Percentiles rank a stretch among this genome's conserved stretches.
Conservation (phyloP, 35 echinoderm and acorn worm genomes). For the Lytechinus variegatus region DNA sequence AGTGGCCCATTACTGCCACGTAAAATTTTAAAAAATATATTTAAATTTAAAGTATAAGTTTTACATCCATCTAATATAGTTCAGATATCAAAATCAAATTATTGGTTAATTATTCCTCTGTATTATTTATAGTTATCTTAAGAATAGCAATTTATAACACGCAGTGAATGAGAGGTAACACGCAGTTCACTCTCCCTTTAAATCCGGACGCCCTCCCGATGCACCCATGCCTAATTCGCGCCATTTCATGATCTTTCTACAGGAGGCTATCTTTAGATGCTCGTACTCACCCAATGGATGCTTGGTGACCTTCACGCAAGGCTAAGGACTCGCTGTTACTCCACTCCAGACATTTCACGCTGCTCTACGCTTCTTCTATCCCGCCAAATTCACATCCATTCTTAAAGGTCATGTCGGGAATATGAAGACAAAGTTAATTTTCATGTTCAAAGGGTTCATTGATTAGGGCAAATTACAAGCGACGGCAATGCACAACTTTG, state of each 20-base stretch:
- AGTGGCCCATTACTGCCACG: no score
- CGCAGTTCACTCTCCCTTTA: neutral
- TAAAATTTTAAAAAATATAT: no score
- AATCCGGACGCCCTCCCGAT: constrained; percentile 6
- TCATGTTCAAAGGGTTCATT: neutral
- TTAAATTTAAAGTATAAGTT: no score
- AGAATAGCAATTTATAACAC: no score
- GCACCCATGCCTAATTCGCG: neutral
- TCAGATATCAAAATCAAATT: no score
- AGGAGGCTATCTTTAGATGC: neutral
- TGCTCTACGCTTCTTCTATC: neutral
- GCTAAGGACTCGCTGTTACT: neutral
- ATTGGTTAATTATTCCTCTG: no score
- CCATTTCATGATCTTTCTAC: neutral
- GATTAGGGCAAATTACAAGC: neutral
- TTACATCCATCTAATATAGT: no score
- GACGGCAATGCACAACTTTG: neutral
- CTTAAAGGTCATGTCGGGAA: neutral
- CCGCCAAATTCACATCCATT: neutral
- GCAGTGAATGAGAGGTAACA: no score
- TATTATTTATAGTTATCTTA: no score
- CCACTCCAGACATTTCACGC: neutral
- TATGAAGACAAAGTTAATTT: neutral
- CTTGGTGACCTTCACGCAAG: neutral
- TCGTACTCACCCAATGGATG: neutral